Percentiles rank a stretch among this genome's conserved stretches.
These are phyloP conservation scores for Stercorarius parasiticus DNA, from an alignment of 2,113 vertebrate species.

Conservation along the genomic window DNA sequence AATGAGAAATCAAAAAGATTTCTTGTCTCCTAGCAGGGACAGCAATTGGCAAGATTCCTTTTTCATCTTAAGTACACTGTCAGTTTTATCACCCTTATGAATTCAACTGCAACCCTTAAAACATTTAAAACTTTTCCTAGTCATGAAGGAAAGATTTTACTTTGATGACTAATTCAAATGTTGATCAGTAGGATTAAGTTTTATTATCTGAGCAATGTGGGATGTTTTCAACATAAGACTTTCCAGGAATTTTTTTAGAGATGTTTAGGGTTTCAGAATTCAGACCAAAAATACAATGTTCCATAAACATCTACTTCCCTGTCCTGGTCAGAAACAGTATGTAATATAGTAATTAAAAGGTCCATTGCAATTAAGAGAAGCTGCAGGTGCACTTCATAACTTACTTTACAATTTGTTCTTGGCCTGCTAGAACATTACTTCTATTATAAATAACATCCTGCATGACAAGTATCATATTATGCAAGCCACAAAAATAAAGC, in stretches of 20 bases:
- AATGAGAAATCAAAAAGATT: constrained; percentile 36
- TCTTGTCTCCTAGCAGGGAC: not conserved
- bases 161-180: constrained; percentile 31
- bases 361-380: not conserved
- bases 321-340: not conserved
- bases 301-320: not conserved
- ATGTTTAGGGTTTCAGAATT: not conserved
- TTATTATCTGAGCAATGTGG: not conserved
- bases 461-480: not conserved
- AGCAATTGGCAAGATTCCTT: not conserved
- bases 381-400: not conserved
- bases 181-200: not conserved
- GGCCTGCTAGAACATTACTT: not conserved
- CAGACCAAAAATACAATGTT: not conserved
- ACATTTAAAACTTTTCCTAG: not conserved
- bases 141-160: not conserved
- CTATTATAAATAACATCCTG: not conserved
- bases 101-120: not conserved
- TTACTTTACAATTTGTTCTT: not conserved
- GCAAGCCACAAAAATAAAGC: not conserved
- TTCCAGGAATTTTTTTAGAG: not conserved
- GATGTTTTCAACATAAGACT: not conserved
- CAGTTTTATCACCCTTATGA: constrained; percentile 34
- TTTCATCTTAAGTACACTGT: not conserved
- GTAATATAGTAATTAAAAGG: not conserved